Evolutionary conservation across 2,797 vertebrate species (phyloP), one percentile per base, ranked within the genome.

Genomic region (Yasuhikotakia modesta): DNA sequence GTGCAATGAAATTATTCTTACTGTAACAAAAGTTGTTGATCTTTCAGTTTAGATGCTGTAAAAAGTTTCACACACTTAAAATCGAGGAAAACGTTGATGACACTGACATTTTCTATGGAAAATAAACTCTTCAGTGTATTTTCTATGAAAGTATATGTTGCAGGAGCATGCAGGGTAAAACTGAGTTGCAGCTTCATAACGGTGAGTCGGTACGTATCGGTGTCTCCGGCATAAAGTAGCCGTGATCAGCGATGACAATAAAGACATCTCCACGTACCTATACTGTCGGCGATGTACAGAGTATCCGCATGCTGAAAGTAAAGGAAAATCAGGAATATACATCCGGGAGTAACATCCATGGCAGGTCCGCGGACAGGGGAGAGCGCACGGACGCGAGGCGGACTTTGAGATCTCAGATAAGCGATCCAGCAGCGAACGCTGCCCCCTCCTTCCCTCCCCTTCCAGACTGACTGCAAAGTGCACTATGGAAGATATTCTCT

Each of bases 281-380:
- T 78, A 65, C 78, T 85, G 79, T 76, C 81, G 71, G 85, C 80
- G 83, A 89, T 80, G 75, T 88, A 88, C 58, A 89, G 85, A 77
- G 86, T 77, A 58, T 83, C 68, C 30, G 78, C 55, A 57, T 57
- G 81, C 58, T 83, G 81, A 66, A 84, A 78, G 72, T 85, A 79
- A n/a, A 85, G 76, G 27, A 87, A 77, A 73, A 89, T 22, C 66
- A 87, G 71, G 73, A 85, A 79, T 16, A 81, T 55, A 78, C 82
- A 82, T 82, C 82, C 82, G 69, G 74, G 69, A 72, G 58, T 53
- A 73, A 85, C 82, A 86, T 89, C 89, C 89, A 90, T 90, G 84
- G 85, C 87, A 82, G 86, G 81, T 83, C 81, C 71, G 74, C 61
- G 66, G 64, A 82, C 69, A 81, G 75, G 76, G 76, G 69, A 83